Evolutionary conservation across 2,113 vertebrate species (phyloP).

Genomic region (Anser cygnoides): DNA sequence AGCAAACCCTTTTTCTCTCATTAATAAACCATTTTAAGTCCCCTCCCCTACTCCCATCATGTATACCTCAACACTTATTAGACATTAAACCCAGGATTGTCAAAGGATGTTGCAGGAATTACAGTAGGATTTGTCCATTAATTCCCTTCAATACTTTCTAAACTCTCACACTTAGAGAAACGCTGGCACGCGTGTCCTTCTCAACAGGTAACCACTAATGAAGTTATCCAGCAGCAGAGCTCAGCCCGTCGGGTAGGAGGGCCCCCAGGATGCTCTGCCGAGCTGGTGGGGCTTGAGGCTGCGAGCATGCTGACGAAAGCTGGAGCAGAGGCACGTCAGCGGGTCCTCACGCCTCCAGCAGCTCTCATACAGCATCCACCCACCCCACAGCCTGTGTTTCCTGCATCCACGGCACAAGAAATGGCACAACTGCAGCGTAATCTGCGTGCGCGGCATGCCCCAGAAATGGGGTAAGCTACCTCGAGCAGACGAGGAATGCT

Average conservation of each 20-base stretch:
- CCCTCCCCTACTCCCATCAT: neutral
- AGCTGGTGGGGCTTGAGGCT: neutral
- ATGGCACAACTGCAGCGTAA: neutral
- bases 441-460: neutral
- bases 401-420: neutral
- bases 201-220: conserved; percentile 34
- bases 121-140: conserved; percentile 52
- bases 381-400: neutral
- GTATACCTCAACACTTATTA: neutral
- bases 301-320: neutral
- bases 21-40: neutral
- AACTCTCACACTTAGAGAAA: conserved; percentile 26
- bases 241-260: neutral
- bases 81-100: conserved; percentile 28
- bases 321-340: neutral
- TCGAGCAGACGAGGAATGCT: neutral
- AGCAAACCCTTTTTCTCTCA: neutral
- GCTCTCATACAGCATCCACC: neutral
- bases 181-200: neutral
- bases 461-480: neutral
- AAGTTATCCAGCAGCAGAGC: conserved; percentile 45
- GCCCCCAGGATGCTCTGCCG: neutral
- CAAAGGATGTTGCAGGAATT: neutral
- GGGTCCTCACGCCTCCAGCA: neutral
- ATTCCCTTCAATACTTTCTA: conserved; percentile 38